Evolutionary conservation across 2,888 invertebrate genomes (phyloP).

Genomic region (Podabrus alpinus): DNA sequence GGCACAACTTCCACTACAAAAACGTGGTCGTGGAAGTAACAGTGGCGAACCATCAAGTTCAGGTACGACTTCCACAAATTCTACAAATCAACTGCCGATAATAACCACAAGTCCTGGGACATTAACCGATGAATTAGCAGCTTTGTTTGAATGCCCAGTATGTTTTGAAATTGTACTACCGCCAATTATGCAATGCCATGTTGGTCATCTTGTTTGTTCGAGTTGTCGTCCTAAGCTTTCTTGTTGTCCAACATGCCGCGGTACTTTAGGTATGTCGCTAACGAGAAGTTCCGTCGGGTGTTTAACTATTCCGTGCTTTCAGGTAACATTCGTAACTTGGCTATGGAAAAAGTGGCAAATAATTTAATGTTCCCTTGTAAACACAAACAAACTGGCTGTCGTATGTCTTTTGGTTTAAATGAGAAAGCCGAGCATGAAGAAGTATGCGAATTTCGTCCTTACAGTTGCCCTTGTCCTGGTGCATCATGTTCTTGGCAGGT

Average conservation of each 20-base stretch:
- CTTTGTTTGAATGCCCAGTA: constrained; percentile 93
- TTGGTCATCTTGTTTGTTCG: constrained; percentile 97
- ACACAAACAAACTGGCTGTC: constrained; percentile 94
- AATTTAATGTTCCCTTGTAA: constrained; percentile 99
- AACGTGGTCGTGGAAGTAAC: constrained; percentile 33
- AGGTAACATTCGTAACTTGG: constrained; percentile 96
- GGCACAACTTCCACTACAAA: constrained; percentile 27
- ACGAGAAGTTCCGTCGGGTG: background rate
- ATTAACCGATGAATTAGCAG: constrained; percentile 85
- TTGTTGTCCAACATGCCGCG: constrained; percentile 97
- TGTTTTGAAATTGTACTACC: constrained; percentile 99
- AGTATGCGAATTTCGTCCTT: constrained; percentile 96
- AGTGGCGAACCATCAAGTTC: constrained; percentile 34
- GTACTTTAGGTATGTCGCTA: constrained; percentile 72
- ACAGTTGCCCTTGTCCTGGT: constrained; percentile 99
- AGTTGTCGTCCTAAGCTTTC: constrained; percentile 95
- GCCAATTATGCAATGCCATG: constrained; percentile 97
- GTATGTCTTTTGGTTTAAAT: constrained; percentile 89
- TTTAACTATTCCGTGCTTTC: constrained; percentile 23
- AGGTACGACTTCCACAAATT: constrained; percentile 9
- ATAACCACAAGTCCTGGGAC: constrained; percentile 62
- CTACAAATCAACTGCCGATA: constrained; percentile 21
- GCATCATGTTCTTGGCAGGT: constrained; percentile 98
- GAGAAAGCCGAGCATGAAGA: constrained; percentile 99
- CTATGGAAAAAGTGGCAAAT: constrained; percentile 99